These are phyloP conservation scores for Tetraodon nigroviridis DNA, from an alignment of 2,113 vertebrate genomes.

Conservation along the genomic window DNA sequence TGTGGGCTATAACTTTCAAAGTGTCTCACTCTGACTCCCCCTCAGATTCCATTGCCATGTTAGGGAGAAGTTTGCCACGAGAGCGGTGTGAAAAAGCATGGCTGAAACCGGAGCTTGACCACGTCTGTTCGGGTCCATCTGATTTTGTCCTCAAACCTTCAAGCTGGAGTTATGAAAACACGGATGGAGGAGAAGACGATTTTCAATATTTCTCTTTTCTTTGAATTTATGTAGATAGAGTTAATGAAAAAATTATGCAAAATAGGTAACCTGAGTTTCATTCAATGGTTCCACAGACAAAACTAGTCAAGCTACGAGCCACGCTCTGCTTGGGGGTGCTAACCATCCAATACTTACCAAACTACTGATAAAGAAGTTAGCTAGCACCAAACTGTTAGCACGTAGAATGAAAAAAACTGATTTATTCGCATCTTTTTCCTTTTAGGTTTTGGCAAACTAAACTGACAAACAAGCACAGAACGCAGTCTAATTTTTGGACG, in stretches of 20 bases:
- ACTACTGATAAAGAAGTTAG: no score
- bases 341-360: no score
- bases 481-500: background rate
- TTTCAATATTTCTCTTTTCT: background rate
- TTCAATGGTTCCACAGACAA: no score
- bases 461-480: no score
- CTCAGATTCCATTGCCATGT: slow-evolving; percentile 58
- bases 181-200: background rate
- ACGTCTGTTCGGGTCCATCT: slow-evolving; percentile 32
- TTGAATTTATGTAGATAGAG: background rate
- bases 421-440: no score
- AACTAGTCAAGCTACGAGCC: no score
- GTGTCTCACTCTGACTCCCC: slow-evolving; percentile 52
- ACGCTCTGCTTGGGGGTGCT: no score
- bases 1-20: slow-evolving; percentile 52
- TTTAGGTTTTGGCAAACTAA: no score
- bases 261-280: no score
- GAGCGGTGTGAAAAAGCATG: slow-evolving; percentile 44
- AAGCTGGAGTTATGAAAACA: slow-evolving; percentile 46
- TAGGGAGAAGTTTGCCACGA: slow-evolving; percentile 48
- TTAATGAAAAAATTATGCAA: no score
- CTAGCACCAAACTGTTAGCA: no score
- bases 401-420: no score
- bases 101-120: slow-evolving; percentile 43
- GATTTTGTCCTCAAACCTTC: slow-evolving; percentile 31